Evolutionary conservation across 2,888 invertebrate species (phyloP), one percentile per base, ranked within the genome.

Genomic region (Synanthedon formicaeformis): DNA sequence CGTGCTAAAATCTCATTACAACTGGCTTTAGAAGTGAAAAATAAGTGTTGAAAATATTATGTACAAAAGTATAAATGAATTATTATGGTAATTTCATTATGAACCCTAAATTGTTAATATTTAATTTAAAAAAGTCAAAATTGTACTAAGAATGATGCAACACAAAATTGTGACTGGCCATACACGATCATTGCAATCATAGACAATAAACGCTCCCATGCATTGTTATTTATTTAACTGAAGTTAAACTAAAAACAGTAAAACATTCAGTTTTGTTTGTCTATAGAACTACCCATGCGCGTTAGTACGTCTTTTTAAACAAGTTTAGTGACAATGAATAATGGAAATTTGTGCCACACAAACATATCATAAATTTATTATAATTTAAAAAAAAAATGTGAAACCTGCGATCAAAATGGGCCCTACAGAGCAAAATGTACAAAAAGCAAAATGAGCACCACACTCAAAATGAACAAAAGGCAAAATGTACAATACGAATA

Each of bases 341-440:
- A 63, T 54, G 58, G 61, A 65, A 60, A 64, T 75, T 75, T 75
- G 75, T 75, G 75, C 69, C 69, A 45, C 45, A 45, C 45, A n/a
- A 45, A 45, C 45, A 13, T 12, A 16, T 16, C 2, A 16, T 16
- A 45, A 13, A 13, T 45, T 45, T 45, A 41, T n/a, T 2, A 13
- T 45, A 4, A 4, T 12, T 41, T 41, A 8, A n/a, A 13, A 12
- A 45, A 45, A 13, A 6, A 45, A 45, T 45, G 14, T 34, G 34
- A 10, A 34, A 34, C 34, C 34, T 34, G 8, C 34, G 1, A 34
- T 5, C 8, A 10, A 34, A 34, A 34, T 27, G n/a, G n/a, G n/a
- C n/a, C n/a, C n/a, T n/a, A n/a, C n/a, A n/a, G n/a, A n/a, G n/a
- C n/a, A n/a, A n/a, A n/a, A n/a, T n/a, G n/a, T n/a, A n/a, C n/a